Percentiles rank a stretch among this genome's conserved stretches.
These are phyloP conservation scores for Aphodius sticticus DNA, from an alignment of 2,888 invertebrate species.

Conservation along the genomic window DNA sequence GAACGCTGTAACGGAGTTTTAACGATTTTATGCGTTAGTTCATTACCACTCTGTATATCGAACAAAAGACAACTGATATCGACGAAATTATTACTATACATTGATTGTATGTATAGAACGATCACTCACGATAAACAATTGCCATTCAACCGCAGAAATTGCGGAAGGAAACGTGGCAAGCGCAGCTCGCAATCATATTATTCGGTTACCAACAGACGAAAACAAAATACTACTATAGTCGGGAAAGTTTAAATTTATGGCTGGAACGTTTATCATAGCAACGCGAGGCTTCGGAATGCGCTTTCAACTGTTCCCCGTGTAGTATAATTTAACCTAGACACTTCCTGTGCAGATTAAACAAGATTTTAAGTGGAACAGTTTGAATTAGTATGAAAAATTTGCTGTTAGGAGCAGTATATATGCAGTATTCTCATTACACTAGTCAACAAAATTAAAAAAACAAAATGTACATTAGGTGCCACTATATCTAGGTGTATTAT, in stretches of 20 bases:
- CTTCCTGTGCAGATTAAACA: neutral
- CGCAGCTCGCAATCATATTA: neutral
- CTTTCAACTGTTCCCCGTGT: neutral
- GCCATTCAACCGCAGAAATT: neutral
- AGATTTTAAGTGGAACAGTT: neutral
- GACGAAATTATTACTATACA: neutral
- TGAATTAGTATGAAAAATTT: neutral
- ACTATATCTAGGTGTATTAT: too few species aligned
- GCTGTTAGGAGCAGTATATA: neutral
- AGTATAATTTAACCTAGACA: neutral
- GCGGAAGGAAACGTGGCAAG: neutral
- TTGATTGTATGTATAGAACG: neutral
- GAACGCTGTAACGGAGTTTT: too few species aligned
- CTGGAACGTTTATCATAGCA: neutral
- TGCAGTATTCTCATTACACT: too few species aligned
- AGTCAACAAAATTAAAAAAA: too few species aligned
- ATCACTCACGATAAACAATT: neutral
- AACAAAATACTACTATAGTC: neutral
- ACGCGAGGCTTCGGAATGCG: neutral
- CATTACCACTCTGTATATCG: neutral
- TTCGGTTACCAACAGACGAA: neutral
- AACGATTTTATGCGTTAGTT: too few species aligned
- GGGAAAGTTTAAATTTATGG: neutral
- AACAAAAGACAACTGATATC: neutral
- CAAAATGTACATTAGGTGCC: too few species aligned